phyloP scores from a whole-genome alignment of 2,113 vertebrate genomes.

The Macrotus californicus region DNA sequence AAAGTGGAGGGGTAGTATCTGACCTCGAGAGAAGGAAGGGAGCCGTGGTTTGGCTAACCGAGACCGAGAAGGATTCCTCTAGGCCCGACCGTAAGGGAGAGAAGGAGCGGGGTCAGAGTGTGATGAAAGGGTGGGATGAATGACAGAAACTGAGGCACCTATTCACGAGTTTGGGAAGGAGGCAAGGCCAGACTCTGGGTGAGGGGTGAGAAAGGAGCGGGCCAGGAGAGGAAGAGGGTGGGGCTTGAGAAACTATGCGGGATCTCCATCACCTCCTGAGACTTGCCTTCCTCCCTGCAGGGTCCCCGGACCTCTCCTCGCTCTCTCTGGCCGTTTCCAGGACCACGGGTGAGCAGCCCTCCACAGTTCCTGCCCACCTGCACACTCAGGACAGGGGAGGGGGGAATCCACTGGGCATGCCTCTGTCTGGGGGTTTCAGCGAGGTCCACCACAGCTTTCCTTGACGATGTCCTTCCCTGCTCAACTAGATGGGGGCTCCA shows the following conservation, averaged over 20 bases:
- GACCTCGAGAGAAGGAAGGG: background rate
- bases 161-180: background rate
- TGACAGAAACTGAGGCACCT: background rate
- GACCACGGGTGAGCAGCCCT: conserved; percentile 46
- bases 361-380: background rate
- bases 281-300: conserved; percentile 41
- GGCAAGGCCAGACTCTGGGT: background rate
- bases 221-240: background rate
- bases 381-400: no score
- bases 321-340: conserved; percentile 53
- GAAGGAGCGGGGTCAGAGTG: background rate
- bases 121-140: background rate
- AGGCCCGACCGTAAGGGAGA: background rate
- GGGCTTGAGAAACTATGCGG: background rate
- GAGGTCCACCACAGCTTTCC: background rate
- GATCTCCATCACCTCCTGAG: background rate
- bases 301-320: conserved; percentile 48
- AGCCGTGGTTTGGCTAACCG: background rate
- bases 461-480: background rate
- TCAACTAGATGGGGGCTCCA: background rate
- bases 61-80: background rate
- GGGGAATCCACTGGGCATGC: background rate
- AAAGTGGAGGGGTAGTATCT: background rate
- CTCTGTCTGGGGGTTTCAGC: background rate
- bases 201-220: background rate